A percentile compares a stretch with the other conserved stretches of the same genome.
These are phyloP conservation scores for Drosophila mercatorum DNA, from an alignment of 2,888 invertebrate species.

Conservation along the genomic window DNA sequence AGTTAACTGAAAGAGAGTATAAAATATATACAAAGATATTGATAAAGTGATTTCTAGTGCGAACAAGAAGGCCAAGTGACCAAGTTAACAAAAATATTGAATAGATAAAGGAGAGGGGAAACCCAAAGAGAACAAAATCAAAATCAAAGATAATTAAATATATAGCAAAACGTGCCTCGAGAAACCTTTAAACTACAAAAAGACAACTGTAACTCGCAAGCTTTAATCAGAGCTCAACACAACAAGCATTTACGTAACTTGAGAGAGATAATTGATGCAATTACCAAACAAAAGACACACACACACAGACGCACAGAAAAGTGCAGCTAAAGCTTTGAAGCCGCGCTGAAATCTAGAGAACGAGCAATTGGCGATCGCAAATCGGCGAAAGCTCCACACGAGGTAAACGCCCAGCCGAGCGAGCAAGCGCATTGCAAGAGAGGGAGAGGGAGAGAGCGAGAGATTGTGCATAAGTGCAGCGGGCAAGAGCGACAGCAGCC, in stretches of 20 bases:
- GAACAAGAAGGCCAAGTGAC: constrained; percentile 64
- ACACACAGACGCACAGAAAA: constrained; percentile 43
- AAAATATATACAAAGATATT: neutral
- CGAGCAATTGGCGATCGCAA: constrained; percentile 40
- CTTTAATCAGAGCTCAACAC: constrained; percentile 54
- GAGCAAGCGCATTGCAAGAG: constrained; percentile 30
- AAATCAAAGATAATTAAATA: constrained; percentile 53
- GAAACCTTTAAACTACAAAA: constrained; percentile 35
- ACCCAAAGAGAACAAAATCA: constrained; percentile 64
- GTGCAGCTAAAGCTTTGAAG: constrained; percentile 65
- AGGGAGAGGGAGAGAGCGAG: constrained; percentile 27
- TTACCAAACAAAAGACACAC: constrained; percentile 35
- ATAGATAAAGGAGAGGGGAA: constrained; percentile 10
- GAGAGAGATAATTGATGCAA: constrained; percentile 58
- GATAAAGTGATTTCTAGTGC: constrained; percentile 43
- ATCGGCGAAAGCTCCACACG: constrained; percentile 34
- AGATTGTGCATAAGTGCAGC: constrained; percentile 39
- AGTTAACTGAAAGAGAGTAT: constrained; percentile 1
- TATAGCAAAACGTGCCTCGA: constrained; percentile 53
- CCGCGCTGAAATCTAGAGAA: constrained; percentile 40
- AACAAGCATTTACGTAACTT: constrained; percentile 69
- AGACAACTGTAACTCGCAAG: constrained; percentile 47
- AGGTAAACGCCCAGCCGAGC: constrained; percentile 62
- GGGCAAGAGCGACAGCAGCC: constrained; percentile 24
- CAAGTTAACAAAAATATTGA: constrained; percentile 22